A percentile compares a stretch with the other conserved stretches of the same genome.
Conservation (phyloP, 2,113 vertebrate genomes). For the Rostratula benghalensis region DNA sequence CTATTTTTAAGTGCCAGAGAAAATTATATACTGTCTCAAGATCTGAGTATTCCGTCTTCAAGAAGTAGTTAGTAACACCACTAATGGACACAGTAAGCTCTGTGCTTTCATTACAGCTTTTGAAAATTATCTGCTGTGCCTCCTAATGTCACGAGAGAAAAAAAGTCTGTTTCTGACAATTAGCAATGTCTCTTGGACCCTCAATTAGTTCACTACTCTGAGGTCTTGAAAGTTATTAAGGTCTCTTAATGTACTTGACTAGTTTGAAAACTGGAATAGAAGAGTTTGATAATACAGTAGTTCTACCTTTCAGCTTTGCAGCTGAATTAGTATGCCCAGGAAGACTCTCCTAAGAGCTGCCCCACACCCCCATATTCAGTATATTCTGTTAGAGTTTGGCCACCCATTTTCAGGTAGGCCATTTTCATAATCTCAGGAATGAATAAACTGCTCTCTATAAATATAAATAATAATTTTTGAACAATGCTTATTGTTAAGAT, state of each 20-base stretch:
- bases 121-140: conserved; percentile 55
- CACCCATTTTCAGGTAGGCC: neutral
- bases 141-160: neutral
- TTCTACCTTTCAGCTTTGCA: neutral
- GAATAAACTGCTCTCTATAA: neutral
- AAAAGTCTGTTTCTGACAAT: neutral
- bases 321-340: neutral
- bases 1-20: conserved; percentile 10
- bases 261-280: conserved; percentile 45
- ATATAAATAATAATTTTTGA: neutral
- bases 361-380: neutral
- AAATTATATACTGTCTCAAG: conserved; percentile 57
- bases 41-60: conserved; percentile 48
- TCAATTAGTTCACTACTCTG: neutral
- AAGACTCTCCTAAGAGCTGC: neutral
- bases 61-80: neutral
- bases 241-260: conserved; percentile 34
- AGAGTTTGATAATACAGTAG: conserved; percentile 27
- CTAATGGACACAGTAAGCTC: neutral
- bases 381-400: neutral
- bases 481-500: neutral
- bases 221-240: neutral
- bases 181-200: neutral
- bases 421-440: neutral
- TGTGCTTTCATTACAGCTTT: conserved; percentile 22